Percentiles rank a stretch among this genome's conserved stretches.
Conservation (phyloP, 2,113 vertebrate species). For the Sphaerodactylus townsendi region DNA sequence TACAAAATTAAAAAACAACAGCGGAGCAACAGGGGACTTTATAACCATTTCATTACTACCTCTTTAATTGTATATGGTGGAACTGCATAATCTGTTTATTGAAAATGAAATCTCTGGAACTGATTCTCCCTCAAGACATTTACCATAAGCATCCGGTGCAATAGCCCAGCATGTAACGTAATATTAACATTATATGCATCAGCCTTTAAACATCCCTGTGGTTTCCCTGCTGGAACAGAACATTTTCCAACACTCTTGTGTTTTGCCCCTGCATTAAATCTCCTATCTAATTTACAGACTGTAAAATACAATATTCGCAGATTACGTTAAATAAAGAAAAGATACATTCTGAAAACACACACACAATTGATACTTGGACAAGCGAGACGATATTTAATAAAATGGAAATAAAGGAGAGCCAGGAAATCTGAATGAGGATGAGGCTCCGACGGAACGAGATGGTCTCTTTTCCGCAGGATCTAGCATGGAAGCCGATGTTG, state of each 20-base stretch:
- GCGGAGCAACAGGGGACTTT: constrained; percentile 83
- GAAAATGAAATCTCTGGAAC: constrained; percentile 88
- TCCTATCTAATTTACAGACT: constrained; percentile 80
- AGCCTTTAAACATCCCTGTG: constrained; percentile 71
- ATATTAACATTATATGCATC: constrained; percentile 83
- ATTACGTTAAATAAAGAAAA: constrained; percentile 78
- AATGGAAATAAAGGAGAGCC: constrained; percentile 63
- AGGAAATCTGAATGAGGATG: constrained; percentile 67
- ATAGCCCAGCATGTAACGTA: constrained; percentile 79
- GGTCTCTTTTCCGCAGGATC: constrained; percentile 39
- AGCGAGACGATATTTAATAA: constrained; percentile 69
- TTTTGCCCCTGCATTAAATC: constrained; percentile 75
- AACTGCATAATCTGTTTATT: constrained; percentile 87
- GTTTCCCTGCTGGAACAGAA: constrained; percentile 72
- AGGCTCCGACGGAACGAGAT: constrained; percentile 59
- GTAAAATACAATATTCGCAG: constrained; percentile 81
- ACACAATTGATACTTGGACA: constrained; percentile 59
- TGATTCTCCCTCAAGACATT: constrained; percentile 83
- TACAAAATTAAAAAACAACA: constrained; percentile 92
- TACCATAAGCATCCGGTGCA: constrained; percentile 80
- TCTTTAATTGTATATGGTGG: constrained; percentile 82
- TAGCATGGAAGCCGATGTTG: not conserved
- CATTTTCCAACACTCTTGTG: constrained; percentile 73
- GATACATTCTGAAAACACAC: constrained; percentile 69
- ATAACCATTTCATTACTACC: constrained; percentile 90